phyloP scores from a whole-genome alignment of 2,797 vertebrate genomes.

The Phataginus tricuspis region DNA sequence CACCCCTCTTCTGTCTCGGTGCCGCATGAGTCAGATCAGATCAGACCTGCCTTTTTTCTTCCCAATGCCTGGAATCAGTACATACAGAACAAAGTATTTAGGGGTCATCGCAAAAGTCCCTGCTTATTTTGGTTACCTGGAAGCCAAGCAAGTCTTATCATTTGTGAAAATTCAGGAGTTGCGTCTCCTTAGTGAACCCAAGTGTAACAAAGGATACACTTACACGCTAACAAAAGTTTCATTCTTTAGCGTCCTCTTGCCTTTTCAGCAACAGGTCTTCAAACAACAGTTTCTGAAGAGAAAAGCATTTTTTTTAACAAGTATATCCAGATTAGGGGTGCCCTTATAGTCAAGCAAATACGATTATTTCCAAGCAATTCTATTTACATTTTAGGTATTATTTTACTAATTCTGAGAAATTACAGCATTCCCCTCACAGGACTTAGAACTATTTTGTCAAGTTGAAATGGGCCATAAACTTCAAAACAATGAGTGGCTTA shows the following conservation, averaged over 20 bases:
- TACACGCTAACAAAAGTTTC: neutral
- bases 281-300: slow-evolving; percentile 3
- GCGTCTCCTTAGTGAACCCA: neutral
- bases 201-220: neutral
- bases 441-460: slow-evolving; percentile 33
- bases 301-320: neutral
- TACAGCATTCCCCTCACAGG: neutral
- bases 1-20: neutral
- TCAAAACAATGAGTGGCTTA: slow-evolving; percentile 25
- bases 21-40: neutral
- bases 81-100: neutral
- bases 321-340: neutral
- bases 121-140: neutral
- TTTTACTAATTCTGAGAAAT: slow-evolving; percentile 25
- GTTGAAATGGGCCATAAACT: slow-evolving; percentile 3
- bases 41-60: neutral
- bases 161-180: neutral
- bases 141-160: neutral
- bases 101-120: neutral
- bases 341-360: neutral
- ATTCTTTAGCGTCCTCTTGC: neutral
- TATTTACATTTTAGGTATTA: slow-evolving; percentile 14
- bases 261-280: slow-evolving; percentile 17
- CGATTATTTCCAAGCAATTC: neutral
- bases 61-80: neutral